Base-by-base conservation (phyloP, 2,888 invertebrate genomes). In the Lasioglossum oenotherae region DNA sequence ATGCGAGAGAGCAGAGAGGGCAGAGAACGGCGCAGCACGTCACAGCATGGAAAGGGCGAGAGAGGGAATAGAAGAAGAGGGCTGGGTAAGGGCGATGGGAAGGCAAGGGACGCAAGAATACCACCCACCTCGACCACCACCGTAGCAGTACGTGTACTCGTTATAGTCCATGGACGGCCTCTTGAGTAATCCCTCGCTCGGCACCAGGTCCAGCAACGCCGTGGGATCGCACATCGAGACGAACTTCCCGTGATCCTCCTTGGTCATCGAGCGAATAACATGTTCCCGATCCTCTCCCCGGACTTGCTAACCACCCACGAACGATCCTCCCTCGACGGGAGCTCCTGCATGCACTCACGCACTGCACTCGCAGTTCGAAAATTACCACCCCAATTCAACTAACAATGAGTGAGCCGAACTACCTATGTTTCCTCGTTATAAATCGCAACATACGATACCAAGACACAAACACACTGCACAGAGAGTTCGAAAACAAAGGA, bases 81-180 rank as follows among this genome's bases (percentile, higher is more conserved):
- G 23, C n/a, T 23, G 53, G 5, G 60, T 12, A 60, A 27, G 27
- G 27, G 60, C 60, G 14, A 60, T 14, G 60, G 60, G 60, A 60
- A 27, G 67, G 60, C 60, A 64, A 82, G 49, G 82, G 77, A 53
- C 23, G 53, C 60, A 86, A 85, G 84, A 90, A 89, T 89, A 85
- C 92, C 92, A 91, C 91, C 93, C 93, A 94, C 94, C 94, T 94
- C 94, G 94, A 92, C 94, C 94, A 91, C 92, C 94, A 87, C 93
- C 94, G 92, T 95, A 94, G 93, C 95, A 95, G 89, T 95, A 95
- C 81, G 95, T 94, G 92, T 95, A 95, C 91, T 95, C 95, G 94
- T 95, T 95, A 93, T 95, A 95, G 94, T 95, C 95, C 94, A 94
- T 95, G 91, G 92, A 92, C 84, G 94, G 94, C 92, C 95, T 92